These are phyloP conservation scores for Coturnix japonica DNA, from an alignment of 2,113 vertebrate species.

Conservation along the genomic window DNA sequence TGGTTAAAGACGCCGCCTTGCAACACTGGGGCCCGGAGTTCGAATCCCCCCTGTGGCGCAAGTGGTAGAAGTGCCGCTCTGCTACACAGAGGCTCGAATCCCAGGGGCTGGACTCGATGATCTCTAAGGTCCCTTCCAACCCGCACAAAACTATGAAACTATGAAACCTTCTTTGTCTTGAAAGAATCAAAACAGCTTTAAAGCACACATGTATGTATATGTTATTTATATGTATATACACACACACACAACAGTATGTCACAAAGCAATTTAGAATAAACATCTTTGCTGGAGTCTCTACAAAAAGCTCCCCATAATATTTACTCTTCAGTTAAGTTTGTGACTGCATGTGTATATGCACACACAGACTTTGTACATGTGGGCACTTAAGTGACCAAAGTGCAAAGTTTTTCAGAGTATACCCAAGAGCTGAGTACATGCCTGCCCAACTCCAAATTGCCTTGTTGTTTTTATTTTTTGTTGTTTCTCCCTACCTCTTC, in stretches of 20 bases:
- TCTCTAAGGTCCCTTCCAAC: too few species aligned
- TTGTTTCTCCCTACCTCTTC: neutral
- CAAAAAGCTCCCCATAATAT: slow-evolving; percentile 60
- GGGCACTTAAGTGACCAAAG: slow-evolving; percentile 80
- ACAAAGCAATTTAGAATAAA: slow-evolving; percentile 73
- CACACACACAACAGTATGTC: slow-evolving; percentile 22
- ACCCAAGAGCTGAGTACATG: slow-evolving; percentile 35
- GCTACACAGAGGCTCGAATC: too few species aligned
- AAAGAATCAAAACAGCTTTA: slow-evolving; percentile 63
- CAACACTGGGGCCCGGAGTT: too few species aligned
- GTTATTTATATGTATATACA: neutral
- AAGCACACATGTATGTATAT: slow-evolving; percentile 13
- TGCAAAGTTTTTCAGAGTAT: slow-evolving; percentile 72
- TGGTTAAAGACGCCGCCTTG: too few species aligned
- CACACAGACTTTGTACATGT: slow-evolving; percentile 72
- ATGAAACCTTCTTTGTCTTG: slow-evolving; percentile 67
- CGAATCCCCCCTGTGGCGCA: too few species aligned
- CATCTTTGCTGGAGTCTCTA: slow-evolving; percentile 51
- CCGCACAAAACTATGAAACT: too few species aligned
- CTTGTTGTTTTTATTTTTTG: neutral
- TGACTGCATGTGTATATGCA: slow-evolving; percentile 58
- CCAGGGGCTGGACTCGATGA: too few species aligned
- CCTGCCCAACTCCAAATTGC: slow-evolving; percentile 38
- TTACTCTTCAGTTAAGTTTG: slow-evolving; percentile 65
- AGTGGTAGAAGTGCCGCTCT: too few species aligned